These are phyloP conservation scores for Clostera curtula DNA, from an alignment of 2,888 invertebrate species.

Conservation along the genomic window DNA sequence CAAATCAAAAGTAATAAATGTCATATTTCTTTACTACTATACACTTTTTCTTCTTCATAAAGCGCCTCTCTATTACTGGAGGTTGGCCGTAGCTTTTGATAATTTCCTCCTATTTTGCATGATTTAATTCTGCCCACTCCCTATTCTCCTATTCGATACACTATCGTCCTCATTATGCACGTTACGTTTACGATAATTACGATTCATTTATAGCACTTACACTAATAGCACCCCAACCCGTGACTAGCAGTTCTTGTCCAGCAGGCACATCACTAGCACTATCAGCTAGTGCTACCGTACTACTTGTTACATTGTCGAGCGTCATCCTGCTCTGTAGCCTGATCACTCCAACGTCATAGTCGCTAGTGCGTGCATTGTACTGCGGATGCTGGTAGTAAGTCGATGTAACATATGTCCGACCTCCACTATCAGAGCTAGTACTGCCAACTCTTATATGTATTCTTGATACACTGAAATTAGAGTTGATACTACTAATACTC, in stretches of 20 bases:
- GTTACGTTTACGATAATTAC: background rate
- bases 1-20: too few relatives aligned
- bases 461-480: conserved; percentile 31
- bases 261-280: conserved; percentile 23
- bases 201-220: conserved; percentile 28
- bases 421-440: conserved; percentile 41
- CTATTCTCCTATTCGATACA: too few relatives aligned
- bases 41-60: too few relatives aligned
- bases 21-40: too few relatives aligned
- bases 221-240: conserved; percentile 57
- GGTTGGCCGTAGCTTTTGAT: too few relatives aligned
- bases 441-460: conserved; percentile 50
- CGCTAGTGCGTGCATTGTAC: conserved; percentile 44
- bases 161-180: background rate
- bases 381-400: conserved; percentile 39
- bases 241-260: conserved; percentile 34
- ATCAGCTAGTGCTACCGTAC: conserved; percentile 26
- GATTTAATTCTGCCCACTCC: too few relatives aligned
- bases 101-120: too few relatives aligned
- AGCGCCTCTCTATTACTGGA: too few relatives aligned
- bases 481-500: too few relatives aligned
- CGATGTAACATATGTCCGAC: conserved; percentile 44
- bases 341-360: conserved; percentile 64
- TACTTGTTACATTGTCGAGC: conserved; percentile 37
- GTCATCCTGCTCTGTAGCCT: conserved; percentile 36